Evolutionary conservation across 2,888 invertebrate species (phyloP), one percentile per base, ranked within the genome.

Genomic region (Drosophila sordidula): DNA sequence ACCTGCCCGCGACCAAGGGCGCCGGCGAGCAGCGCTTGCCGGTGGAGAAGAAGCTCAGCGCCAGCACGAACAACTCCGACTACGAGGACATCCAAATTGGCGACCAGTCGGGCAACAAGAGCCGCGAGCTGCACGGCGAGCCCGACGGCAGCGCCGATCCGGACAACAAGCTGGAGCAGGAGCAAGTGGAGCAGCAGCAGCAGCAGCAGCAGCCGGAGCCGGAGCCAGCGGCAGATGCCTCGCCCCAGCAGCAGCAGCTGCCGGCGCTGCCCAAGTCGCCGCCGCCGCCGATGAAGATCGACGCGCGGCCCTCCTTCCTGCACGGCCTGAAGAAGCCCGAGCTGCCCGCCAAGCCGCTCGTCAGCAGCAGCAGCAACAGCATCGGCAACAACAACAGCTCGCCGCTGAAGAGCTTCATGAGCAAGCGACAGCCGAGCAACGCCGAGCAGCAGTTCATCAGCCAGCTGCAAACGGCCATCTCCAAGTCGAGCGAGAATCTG

Each of bases 91-190:
- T 92, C 38, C 92, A 92, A 32, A 90, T 92, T 2, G 84, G 87
- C 0, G 90, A 92, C 66, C 90, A 90, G 47, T 55, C 75, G 0
- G 50, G 57, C 22, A 42, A 54, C 51, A 93, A 94, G 71, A 96
- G 95, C 90, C 93, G 97, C 29, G 97, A 97, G 87, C 92, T 95
- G 75, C 97, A 96, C 8, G 97, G 97, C 8, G 97, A 96, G 86
- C 97, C 97, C 0, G 97, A 97, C 86, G 97, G 97, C n/a, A 94
- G 96, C 80, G 96, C 97, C 12, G 97, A 97, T 92, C 96, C 96
- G 1, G 96, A 96, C 85, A 95, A 95, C 42, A 92, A 93, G 1
- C 65, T 92, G 12, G 93, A 93, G 25, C 95, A 95, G 90, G 94
- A 95, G 1, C 95, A 96, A 5, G 64, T 68, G 12, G 71, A 63